Conservation (phyloP, 2,797 vertebrate genomes). For the Galagoides demidoff region DNA sequence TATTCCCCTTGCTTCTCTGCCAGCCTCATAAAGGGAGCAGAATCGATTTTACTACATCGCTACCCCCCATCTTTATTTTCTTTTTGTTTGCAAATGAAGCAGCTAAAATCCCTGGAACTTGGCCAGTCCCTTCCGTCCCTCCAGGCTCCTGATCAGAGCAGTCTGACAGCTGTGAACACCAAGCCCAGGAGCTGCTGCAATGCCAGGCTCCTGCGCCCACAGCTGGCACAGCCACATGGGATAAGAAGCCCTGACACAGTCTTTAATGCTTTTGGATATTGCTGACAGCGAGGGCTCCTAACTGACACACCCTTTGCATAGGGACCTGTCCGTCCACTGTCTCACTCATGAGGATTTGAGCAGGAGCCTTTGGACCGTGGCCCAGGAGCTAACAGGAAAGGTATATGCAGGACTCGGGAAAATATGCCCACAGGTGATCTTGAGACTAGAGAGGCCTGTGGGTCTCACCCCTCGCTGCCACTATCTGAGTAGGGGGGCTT, state of each 20-base stretch:
- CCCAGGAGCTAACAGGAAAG: not conserved
- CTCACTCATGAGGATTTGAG: not conserved
- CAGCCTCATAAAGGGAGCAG: not conserved
- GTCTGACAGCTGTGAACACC: not conserved
- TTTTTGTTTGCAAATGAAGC: not conserved
- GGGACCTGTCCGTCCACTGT: not conserved
- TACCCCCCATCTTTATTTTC: not conserved
- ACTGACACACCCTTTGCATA: fast-evolving
- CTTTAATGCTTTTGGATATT: not conserved
- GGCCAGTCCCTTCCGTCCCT: not conserved
- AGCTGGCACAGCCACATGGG: fast-evolving
- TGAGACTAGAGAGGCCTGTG: not conserved
- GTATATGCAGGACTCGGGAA: too few species aligned
- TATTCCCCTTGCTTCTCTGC: not conserved
- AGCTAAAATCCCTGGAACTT: not conserved
- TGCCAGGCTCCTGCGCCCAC: not conserved
- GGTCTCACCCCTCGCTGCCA: not conserved
- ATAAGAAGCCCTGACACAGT: not conserved
- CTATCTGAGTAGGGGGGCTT: not conserved
- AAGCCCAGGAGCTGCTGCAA: not conserved
- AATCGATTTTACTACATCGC: not conserved
- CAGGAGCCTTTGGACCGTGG: not conserved
- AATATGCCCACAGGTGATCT: not conserved
- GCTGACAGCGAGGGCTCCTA: not conserved
- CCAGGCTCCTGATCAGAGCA: not conserved